Conservation (phyloP, 2,797 vertebrate species). For the Nyctibius grandis region DNA sequence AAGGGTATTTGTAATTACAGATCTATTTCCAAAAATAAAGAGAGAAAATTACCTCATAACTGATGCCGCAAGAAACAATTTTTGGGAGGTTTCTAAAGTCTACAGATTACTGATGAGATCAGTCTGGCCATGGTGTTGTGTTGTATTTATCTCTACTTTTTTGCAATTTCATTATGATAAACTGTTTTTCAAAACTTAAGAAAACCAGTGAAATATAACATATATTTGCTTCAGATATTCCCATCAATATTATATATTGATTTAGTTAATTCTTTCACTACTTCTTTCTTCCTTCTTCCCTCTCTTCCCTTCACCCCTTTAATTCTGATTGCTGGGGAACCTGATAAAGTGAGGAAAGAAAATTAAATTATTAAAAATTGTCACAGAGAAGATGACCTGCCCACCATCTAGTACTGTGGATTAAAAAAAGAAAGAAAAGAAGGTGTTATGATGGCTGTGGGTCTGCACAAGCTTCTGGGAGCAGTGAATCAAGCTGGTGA, state of each 20-base stretch:
- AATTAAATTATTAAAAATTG: neutral
- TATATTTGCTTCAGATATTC: neutral
- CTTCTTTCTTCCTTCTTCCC: neutral
- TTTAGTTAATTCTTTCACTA: neutral
- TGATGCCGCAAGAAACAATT: neutral
- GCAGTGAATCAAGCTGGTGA: neutral
- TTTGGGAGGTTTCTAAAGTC: neutral
- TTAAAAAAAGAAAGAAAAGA: neutral
- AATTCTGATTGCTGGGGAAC: neutral
- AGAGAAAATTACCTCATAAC: neutral
- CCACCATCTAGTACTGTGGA: neutral
- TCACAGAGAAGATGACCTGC: neutral
- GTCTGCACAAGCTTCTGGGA: neutral
- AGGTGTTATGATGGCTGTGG: fast-evolving
- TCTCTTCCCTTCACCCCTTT: neutral
- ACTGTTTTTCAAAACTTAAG: neutral
- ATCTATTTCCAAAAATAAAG: neutral
- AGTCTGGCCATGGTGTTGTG: neutral
- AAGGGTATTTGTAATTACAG: neutral
- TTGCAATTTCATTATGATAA: neutral
- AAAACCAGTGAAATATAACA: neutral
- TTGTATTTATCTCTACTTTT: neutral
- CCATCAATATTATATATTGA: neutral
- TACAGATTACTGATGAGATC: neutral
- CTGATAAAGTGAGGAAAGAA: neutral